phyloP scores from a whole-genome alignment of 2,888 invertebrate species.

The Ditylenchus weischeri region DNA sequence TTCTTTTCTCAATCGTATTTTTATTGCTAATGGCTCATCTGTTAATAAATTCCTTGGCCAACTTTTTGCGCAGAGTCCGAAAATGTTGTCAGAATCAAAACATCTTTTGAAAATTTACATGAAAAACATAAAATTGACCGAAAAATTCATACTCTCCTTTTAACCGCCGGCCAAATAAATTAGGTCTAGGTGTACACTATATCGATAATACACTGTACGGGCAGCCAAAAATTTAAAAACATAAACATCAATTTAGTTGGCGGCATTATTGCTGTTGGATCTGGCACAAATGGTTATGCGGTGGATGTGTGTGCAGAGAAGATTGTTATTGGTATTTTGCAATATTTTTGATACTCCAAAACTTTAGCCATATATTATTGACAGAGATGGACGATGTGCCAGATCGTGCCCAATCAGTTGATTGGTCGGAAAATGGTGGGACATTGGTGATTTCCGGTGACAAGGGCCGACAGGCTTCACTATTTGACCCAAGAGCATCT shows the following conservation, averaged over 20 bases:
- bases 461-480: constrained; percentile 60
- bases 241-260: constrained; percentile 22
- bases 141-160: too few species aligned
- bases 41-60: too few species aligned
- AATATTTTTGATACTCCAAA: not conserved
- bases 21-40: too few species aligned
- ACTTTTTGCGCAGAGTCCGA: too few species aligned
- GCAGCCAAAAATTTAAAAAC: too few species aligned
- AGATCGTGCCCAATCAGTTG: constrained; percentile 76
- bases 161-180: too few species aligned
- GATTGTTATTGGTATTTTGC: constrained; percentile 62
- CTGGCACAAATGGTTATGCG: constrained; percentile 75
- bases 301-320: constrained; percentile 82
- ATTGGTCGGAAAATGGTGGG: constrained; percentile 84
- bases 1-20: too few species aligned
- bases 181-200: too few species aligned
- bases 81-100: too few species aligned
- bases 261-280: constrained; percentile 79
- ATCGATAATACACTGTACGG: too few species aligned
- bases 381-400: constrained; percentile 35
- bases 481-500: constrained; percentile 60
- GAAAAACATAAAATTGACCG: too few species aligned
- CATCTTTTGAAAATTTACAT: too few species aligned
- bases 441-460: constrained; percentile 70
- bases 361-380: not conserved